Evolutionary conservation across 2,888 invertebrate species (phyloP), one percentile per base, ranked within the genome.

Genomic region (Polydrusus tereticollis): DNA sequence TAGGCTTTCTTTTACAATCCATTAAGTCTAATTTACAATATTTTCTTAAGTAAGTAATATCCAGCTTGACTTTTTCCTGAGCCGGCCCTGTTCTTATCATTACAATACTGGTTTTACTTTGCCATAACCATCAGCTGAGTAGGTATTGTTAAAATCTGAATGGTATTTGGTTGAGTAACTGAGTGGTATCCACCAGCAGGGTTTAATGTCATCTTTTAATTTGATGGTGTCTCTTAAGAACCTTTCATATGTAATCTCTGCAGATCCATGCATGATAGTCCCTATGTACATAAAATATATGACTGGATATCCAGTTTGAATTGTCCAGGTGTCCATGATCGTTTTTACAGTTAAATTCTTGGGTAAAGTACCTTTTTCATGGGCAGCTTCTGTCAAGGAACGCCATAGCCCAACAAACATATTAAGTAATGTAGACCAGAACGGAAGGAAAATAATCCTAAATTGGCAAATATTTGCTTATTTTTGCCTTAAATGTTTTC

Each of bases 321-420:
- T 87, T 0, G 95, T 95, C 96, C 96, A 96, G 0, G 93, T 92
- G 83, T 94, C 92, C 95, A 96, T 95, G 26, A 95, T 89, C 41
- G 87, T 82, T 82, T 92, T 91, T 12, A 95, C 91, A 0, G 91
- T 88, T 43, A 90, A 87, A 80, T 88, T 86, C 7, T 86, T 80
- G 0, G 89, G 86, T 21, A 92, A 83, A 0, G 86, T 86, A 0
- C 86, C 85, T 57, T 83, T 77, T 63, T 84, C 83, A 76, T 89
- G 88, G 12, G 88, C 89, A 66, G 87, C 88, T 0, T 86, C 83
- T 0, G 91, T 92, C 59, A 97, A 86, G 20, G 92, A 90, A n/a
- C 86, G 84, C 95, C 95, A 96, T 0, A 97, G n/a, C n/a, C n/a
- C n/a, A n/a, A n/a, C n/a, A n/a, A n/a, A n/a, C n/a, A n/a, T n/a